A percentile compares a stretch with the other conserved stretches of the same genome.
These are phyloP conservation scores for Emydocephalus ijimae DNA, from an alignment of 2,113 vertebrate species.

Conservation along the genomic window DNA sequence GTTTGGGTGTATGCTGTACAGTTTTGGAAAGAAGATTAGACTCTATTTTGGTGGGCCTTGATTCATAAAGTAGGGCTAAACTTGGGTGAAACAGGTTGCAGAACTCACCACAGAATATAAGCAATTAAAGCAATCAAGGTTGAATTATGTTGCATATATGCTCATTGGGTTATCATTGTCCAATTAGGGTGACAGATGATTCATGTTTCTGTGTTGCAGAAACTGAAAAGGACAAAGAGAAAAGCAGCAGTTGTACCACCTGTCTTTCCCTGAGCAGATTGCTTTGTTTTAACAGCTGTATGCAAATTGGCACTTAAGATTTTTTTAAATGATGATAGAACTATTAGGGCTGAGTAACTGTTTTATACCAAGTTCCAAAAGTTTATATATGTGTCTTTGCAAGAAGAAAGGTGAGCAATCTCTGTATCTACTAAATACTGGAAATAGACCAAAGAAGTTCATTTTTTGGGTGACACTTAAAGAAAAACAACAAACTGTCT, in stretches of 20 bases:
- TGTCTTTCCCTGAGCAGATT: not conserved
- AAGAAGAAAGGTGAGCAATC: not conserved
- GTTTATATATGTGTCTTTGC: not conserved
- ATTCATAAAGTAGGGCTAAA: not conserved
- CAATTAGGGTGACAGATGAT: not conserved
- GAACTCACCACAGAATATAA: not conserved
- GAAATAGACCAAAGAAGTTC: not conserved
- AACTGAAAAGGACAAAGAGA: not conserved
- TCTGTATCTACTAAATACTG: not conserved
- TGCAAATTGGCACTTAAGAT: constrained; percentile 2
- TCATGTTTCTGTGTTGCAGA: not conserved
- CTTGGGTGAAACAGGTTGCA: not conserved
- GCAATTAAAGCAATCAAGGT: not conserved
- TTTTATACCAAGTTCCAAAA: not conserved
- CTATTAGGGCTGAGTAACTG: no score
- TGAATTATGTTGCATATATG: not conserved
- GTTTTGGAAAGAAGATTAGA: not conserved
- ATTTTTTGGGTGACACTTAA: not conserved
- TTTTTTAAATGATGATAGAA: not conserved
- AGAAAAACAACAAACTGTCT: not conserved
- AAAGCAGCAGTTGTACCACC: constrained; percentile 1
- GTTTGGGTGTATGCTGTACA: not conserved
- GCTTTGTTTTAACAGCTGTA: constrained; percentile 9
- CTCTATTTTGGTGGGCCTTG: not conserved
- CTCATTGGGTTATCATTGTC: not conserved